Evolutionary conservation across 2,888 invertebrate genomes (phyloP), one percentile per base, ranked within the genome.

Genomic region (Leptinotarsa haldemani): DNA sequence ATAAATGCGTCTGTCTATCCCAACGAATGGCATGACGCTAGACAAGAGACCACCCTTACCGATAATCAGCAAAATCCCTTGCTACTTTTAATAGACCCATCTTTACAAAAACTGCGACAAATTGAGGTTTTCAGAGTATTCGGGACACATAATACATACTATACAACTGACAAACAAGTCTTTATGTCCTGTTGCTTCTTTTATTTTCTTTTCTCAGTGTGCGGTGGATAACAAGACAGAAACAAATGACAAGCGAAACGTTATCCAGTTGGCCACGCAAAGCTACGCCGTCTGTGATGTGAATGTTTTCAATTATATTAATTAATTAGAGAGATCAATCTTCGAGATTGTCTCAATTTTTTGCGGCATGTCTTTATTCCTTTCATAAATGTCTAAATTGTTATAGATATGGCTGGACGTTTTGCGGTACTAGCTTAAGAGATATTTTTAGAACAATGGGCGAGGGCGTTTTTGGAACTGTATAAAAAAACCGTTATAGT

Each of bases 231-330:
- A 84, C 82, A 76, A 85, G 84, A 80, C 83, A 81, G 76, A 77
- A 79, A 84, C 79, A 83, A 83, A 84, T 83, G 81, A 81, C 82
- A 80, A 78, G 79, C 81, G 81, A 84, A 84, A 84, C 81, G 75
- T 80, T 83, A 85, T 84, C 82, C 80, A 80, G 79, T 82, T 81
- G 79, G 79, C 81, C 81, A 82, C 79, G 79, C 78, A 77, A 79
- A 80, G 78, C 79, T 64, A 30, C 65, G 81, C 78, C 77, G 80
- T 69, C 74, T 76, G 70, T 79, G 79, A 81, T 77, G 79, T 76
- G 80, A 80, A 83, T 85, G 86, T 83, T 85, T 85, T 84, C 84
- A 85, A 85, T 86, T 85, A 86, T 80, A 82, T 79, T 83, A 84
- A 85, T 85, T 85, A 85, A 85, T 85, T 85, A 83, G 79, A 76